Evolutionary conservation across 1,140 invertebrate species (phyloP).

Genomic region (Zaprionus ghesquierei): DNA sequence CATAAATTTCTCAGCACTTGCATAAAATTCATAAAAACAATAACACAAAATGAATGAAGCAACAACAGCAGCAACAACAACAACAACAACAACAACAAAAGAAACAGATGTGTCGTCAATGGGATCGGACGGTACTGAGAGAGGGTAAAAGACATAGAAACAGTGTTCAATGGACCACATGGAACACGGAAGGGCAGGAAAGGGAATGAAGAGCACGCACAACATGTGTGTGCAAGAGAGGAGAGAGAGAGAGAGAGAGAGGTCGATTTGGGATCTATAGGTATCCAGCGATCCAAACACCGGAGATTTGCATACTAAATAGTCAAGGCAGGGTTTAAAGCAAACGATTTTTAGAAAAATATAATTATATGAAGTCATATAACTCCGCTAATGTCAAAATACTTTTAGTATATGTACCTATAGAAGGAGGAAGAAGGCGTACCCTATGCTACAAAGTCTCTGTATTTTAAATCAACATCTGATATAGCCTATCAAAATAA

Average conservation of each 20-base stretch:
- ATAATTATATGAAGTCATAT: too few species aligned
- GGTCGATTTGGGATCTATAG: too few species aligned
- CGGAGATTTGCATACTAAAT: too few species aligned
- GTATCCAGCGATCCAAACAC: too few species aligned
- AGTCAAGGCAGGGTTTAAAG: too few species aligned
- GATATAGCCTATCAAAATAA: too few species aligned
- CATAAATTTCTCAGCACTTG: slow-evolving; percentile 78
- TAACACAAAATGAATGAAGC: slow-evolving; percentile 27
- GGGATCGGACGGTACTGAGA: background rate
- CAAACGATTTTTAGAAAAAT: too few species aligned
- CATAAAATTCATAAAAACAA: slow-evolving; percentile 77
- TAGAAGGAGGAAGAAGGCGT: too few species aligned
- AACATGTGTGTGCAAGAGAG: background rate
- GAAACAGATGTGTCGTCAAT: slow-evolving; percentile 66
- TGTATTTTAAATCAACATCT: too few species aligned
- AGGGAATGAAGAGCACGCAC: background rate
- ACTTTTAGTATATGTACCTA: too few species aligned
- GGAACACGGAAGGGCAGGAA: background rate
- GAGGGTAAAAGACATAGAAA: slow-evolving; percentile 13
- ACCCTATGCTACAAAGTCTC: too few species aligned
- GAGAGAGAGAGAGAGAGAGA: background rate
- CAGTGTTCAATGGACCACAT: slow-evolving; percentile 13
- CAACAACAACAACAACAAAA: slow-evolving; percentile 28
- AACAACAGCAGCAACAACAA: slow-evolving; percentile 27
- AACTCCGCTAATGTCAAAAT: too few species aligned